Evolutionary conservation across 2,888 invertebrate species (phyloP), one percentile per base, ranked within the genome.

Genomic region (Pasiphila rectangulata): DNA sequence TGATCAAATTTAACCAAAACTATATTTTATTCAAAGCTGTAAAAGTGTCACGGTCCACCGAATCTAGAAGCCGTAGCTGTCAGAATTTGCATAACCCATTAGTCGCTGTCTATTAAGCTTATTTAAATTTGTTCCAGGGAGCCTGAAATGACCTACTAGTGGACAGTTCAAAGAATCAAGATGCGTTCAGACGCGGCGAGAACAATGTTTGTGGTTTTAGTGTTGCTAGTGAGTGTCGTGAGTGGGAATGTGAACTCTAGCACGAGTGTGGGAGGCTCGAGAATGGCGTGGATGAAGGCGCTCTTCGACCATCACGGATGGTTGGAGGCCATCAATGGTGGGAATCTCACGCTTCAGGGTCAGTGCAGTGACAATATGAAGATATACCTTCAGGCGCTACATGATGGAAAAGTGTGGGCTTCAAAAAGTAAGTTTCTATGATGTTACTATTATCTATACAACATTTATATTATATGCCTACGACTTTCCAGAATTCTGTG

Each of bases 341-440:
- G 90, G n/a, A 87, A 86, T n/a, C 43, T 72, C 17, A 61, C 72
- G 1, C 55, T 85, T 30, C 71, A 80, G n/a, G 46, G 57, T 9
- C 79, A 83, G 74, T 67, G 93, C 90, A 42, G 84, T 91, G 45
- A 86, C 66, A 71, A 92, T 85, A 58, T 94, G 89, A 64, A 88
- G 89, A 65, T 80, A 83, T 88, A 88, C 51, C 54, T 87, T 67
- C 78, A 83, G 15, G 92, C 92, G 0, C 82, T 95, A 10, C 89
- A 90, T 52, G 90, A 91, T 41, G 94, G 93, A 43, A 90, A 91
- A 56, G 82, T 92, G 29, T 95, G 95, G 95, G 95, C 95, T 5
- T 92, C 94, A 21, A 93, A 92, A 87, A 94, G 95, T 95, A 74
- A 93, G 94, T 92, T 10, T 9, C 4, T n/a, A n/a, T n/a, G n/a